These are phyloP conservation scores for Erebia ligea DNA, from an alignment of 2,888 invertebrate genomes.

Conservation along the genomic window DNA sequence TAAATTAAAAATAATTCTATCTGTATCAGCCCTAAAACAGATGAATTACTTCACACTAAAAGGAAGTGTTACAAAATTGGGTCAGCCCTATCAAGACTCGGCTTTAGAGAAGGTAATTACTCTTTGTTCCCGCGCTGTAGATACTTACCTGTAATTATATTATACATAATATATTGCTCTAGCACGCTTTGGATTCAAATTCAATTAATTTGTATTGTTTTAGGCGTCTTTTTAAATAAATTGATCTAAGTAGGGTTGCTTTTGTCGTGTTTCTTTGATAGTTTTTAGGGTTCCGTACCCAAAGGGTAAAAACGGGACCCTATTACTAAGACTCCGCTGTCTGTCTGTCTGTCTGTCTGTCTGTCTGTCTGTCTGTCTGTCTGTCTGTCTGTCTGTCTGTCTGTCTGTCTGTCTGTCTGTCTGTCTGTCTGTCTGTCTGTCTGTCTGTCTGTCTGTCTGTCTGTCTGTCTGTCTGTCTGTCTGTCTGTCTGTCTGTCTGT, in stretches of 20 bases:
- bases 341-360: too few species aligned
- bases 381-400: too few species aligned
- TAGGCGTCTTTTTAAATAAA: neutral
- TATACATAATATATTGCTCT: neutral
- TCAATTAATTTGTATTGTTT: slow-evolving; percentile 1
- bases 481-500: too few species aligned
- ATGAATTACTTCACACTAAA: slow-evolving; percentile 27
- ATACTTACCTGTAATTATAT: neutral
- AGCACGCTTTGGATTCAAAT: neutral
- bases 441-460: too few species aligned
- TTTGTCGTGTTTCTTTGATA: too few species aligned
- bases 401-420: too few species aligned
- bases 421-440: too few species aligned
- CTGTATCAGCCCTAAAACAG: neutral
- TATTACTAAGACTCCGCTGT: too few species aligned
- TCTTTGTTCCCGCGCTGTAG: slow-evolving; percentile 10
- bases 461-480: too few species aligned
- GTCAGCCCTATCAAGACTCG: slow-evolving; percentile 27
- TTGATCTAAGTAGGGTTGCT: neutral
- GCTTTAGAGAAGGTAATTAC: slow-evolving; percentile 30
- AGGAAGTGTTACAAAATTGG: slow-evolving; percentile 31
- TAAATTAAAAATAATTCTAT: neutral
- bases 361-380: too few species aligned
- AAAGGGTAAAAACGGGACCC: too few species aligned
- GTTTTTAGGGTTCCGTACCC: too few species aligned